phyloP scores from a whole-genome alignment of 2,888 invertebrate species.

The Epistrophe grossulariae region DNA sequence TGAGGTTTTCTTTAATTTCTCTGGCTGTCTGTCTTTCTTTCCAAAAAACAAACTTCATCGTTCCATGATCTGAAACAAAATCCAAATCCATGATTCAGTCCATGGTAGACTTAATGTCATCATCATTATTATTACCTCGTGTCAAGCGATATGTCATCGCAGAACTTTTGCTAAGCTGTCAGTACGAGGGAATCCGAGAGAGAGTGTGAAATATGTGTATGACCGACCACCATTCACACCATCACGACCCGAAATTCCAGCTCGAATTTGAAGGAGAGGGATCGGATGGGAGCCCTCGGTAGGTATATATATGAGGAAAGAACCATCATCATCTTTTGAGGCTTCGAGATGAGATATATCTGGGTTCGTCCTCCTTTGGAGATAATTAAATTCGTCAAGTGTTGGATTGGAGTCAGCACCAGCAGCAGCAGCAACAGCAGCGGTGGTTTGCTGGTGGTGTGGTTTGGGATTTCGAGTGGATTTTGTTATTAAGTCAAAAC shows the following conservation, averaged over 20 bases:
- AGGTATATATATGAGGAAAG: not conserved
- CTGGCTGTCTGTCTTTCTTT: slow-evolving; percentile 34
- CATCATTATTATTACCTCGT: slow-evolving; percentile 73
- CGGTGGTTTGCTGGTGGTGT: slow-evolving; percentile 28
- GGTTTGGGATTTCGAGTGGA: slow-evolving; percentile 44
- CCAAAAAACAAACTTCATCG: not conserved
- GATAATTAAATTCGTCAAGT: slow-evolving; percentile 75
- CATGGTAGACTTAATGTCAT: slow-evolving; percentile 70
- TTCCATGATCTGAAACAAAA: not conserved
- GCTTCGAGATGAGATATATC: slow-evolving; percentile 36
- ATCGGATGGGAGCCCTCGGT: too few relatives aligned
- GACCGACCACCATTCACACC: slow-evolving; percentile 37
- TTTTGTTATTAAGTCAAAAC: slow-evolving; percentile 68
- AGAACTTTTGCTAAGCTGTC: slow-evolving; percentile 63
- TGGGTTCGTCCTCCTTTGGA: slow-evolving; percentile 38
- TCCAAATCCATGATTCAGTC: slow-evolving; percentile 15
- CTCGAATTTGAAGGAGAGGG: not conserved
- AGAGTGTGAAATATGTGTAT: slow-evolving; percentile 73
- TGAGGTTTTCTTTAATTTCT: slow-evolving; percentile 58
- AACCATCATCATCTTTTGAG: slow-evolving; percentile 37
- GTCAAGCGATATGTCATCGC: slow-evolving; percentile 71
- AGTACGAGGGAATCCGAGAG: slow-evolving; percentile 12
- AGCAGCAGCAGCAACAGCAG: slow-evolving; percentile 27
- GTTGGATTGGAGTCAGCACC: slow-evolving; percentile 47
- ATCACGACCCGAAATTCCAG: slow-evolving; percentile 53